Conservation (phyloP, 2,113 vertebrate genomes). For the Osmerus eperlanus region DNA sequence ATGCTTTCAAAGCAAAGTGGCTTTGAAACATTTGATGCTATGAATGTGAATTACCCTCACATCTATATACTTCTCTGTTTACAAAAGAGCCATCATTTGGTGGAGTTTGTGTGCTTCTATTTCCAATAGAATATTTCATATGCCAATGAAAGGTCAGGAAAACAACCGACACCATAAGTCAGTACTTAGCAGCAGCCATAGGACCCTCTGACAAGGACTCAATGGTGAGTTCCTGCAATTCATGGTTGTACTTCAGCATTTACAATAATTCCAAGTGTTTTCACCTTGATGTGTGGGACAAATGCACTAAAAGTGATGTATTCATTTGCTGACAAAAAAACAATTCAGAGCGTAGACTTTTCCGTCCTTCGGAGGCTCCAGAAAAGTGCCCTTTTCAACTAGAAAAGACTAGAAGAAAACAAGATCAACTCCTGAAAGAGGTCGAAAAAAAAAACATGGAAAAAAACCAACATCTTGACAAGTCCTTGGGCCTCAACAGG, state of each 20-base stretch:
- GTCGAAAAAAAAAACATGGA: background rate
- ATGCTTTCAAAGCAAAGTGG: background rate
- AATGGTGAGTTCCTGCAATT: too few relatives aligned
- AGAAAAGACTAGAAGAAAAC: background rate
- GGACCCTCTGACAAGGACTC: too few relatives aligned
- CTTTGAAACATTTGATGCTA: too few relatives aligned
- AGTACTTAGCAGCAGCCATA: too few relatives aligned
- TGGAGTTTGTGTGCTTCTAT: background rate
- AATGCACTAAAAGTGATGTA: background rate
- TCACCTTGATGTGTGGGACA: background rate
- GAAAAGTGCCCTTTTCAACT: conserved; percentile 4
- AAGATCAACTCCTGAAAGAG: too few relatives aligned
- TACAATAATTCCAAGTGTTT: background rate
- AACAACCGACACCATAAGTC: too few relatives aligned
- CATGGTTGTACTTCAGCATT: background rate
- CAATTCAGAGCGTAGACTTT: background rate
- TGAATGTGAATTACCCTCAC: too few relatives aligned
- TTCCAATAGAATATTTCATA: background rate
- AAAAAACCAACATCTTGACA: conserved; percentile 2
- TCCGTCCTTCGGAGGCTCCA: conserved; percentile 1
- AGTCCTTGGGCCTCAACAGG: conserved; percentile 14
- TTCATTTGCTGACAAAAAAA: background rate
- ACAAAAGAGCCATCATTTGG: background rate
- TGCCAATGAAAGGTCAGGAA: background rate
- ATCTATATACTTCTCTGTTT: too few relatives aligned